Conservation (phyloP, 2,113 vertebrate genomes). For the Percopsis transmontana region DNA sequence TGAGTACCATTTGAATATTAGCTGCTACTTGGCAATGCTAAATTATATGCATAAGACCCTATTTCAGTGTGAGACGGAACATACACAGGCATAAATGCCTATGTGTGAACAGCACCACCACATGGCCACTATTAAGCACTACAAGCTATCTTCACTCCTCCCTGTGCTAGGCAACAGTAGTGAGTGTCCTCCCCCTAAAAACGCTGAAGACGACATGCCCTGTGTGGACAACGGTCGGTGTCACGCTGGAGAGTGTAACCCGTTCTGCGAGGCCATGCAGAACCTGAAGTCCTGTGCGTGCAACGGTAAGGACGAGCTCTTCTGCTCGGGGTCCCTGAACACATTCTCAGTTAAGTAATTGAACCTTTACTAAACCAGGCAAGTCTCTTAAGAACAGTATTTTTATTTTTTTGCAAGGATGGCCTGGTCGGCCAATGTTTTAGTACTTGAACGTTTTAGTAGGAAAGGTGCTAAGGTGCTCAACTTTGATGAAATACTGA, state of each 20-base stretch:
- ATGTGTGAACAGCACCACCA: background rate
- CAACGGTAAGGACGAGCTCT: conserved; percentile 79
- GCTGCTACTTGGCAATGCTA: background rate
- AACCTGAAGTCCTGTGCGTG: conserved; percentile 87
- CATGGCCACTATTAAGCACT: background rate
- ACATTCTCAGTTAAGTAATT: no score
- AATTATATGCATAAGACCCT: background rate
- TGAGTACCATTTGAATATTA: background rate
- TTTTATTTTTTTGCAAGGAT: no score
- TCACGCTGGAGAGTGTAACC: conserved; percentile 86
- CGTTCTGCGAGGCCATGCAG: conserved; percentile 89
- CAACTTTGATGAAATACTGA: no score
- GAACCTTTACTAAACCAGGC: no score
- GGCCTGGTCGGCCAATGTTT: no score
- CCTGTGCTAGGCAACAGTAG: conserved; percentile 84
- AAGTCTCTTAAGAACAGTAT: no score
- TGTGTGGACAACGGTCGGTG: conserved; percentile 93
- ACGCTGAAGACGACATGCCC: conserved; percentile 80
- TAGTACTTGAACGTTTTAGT: no score
- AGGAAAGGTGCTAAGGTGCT: no score
- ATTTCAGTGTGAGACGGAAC: background rate
- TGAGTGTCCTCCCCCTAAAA: conserved; percentile 87
- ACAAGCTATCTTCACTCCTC: background rate
- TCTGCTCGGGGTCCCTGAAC: background rate
- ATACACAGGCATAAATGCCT: background rate